Evolutionary conservation across 2,797 vertebrate species (phyloP).

Genomic region (Calcarius lapponicus): DNA sequence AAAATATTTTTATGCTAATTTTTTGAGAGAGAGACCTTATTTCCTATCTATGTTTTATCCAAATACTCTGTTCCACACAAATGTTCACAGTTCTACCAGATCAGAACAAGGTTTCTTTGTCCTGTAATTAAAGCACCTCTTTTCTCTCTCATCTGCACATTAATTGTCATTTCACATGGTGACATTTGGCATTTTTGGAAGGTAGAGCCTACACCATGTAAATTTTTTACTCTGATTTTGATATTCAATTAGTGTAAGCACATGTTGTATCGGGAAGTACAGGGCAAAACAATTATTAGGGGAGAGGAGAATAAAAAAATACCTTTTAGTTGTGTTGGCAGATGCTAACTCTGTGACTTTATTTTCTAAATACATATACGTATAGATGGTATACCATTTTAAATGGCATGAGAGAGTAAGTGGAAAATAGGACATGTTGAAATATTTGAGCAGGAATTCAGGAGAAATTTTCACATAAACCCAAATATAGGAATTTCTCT

Average conservation of each 20-base stretch:
- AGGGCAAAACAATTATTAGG: background rate
- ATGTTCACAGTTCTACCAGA: background rate
- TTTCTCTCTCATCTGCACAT: background rate
- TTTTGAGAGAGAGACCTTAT: background rate
- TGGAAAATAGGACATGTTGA: background rate
- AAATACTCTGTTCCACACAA: slow-evolving; percentile 30
- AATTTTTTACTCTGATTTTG: background rate
- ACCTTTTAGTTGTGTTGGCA: background rate
- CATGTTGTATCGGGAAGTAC: background rate
- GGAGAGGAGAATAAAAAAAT: background rate
- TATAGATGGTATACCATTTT: background rate
- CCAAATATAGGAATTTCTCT: background rate
- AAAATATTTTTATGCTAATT: background rate
- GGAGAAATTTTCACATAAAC: background rate
- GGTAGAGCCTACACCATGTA: background rate
- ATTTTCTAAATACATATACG: background rate
- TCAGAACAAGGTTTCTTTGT: background rate
- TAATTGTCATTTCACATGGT: background rate
- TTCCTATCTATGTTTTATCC: background rate
- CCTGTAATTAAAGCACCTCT: slow-evolving; percentile 2
- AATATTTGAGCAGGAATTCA: background rate
- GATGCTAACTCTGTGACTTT: background rate
- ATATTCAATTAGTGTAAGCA: background rate
- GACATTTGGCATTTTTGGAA: background rate
- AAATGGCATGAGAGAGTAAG: background rate